phyloP scores from a whole-genome alignment of 2,797 vertebrate genomes.

The Botia kubotai region DNA sequence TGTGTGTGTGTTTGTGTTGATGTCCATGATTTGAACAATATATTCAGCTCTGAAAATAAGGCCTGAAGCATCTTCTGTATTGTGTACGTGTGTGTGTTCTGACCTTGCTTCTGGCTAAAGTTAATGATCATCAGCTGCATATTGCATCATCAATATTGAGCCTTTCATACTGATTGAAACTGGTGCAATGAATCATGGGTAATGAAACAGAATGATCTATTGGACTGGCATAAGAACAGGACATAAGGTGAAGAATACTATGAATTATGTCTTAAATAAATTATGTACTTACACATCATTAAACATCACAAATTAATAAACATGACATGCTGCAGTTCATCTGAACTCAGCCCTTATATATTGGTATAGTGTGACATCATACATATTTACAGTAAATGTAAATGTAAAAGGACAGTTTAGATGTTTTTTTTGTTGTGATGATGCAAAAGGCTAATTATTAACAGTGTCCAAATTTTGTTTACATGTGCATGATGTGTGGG shows the following conservation, averaged over 20 bases:
- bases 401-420: too few relatives aligned
- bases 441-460: background rate
- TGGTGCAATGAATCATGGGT: background rate
- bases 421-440: too few relatives aligned
- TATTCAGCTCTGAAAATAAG: slow-evolving; percentile 27
- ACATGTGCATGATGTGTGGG: background rate
- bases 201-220: slow-evolving; percentile 20
- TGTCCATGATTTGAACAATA: slow-evolving; percentile 7
- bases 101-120: slow-evolving; percentile 49
- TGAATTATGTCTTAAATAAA: background rate
- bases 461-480: background rate
- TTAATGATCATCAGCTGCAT: slow-evolving; percentile 55
- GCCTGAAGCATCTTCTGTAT: slow-evolving; percentile 25
- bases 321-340: background rate
- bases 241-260: background rate
- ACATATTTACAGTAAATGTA: too few relatives aligned
- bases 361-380: too few relatives aligned
- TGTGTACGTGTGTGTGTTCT: slow-evolving; percentile 35
- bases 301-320: background rate
- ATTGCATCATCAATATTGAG: slow-evolving; percentile 53
- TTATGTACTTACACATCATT: background rate
- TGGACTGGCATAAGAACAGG: background rate
- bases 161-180: slow-evolving; percentile 46
- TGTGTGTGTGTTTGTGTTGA: background rate
- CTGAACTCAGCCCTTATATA: background rate